Base-by-base conservation (phyloP, 1,140 invertebrate species). In the Stegodyphus mimosarum region DNA sequence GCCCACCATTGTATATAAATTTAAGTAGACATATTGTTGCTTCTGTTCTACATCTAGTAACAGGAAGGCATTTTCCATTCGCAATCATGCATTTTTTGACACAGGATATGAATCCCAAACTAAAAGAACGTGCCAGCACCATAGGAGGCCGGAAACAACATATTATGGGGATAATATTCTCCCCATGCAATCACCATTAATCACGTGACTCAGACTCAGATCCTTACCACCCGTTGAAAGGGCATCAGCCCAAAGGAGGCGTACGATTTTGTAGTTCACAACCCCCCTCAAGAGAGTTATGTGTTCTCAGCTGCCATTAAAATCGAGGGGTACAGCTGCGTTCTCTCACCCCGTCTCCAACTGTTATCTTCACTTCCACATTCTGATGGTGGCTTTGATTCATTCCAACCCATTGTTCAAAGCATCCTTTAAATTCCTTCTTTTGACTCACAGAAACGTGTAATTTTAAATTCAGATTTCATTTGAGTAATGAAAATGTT, bases 141-240 rank as follows among this genome's bases (percentile, higher is more conserved):
- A 33, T 33, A 33, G 18, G 52, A n/a, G 18, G n/a, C 73, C 73
- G 73, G 73, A 75, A 75, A 48, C 52, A 75, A 51, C 73, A 51
- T 63, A 75, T 75, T 75, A 75, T 49, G 52, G 52, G 18, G 49
- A 55, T 55, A 75, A 75, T 75, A 75, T 75, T 52, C 73, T 63
- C 53, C 49, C 52, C 63, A 17, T 55, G 73, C 73, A 75, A 75
- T 75, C 73, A 75, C 73, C 55, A 75, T 75, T 75, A n/a, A 75
- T 75, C 73, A 63, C 15, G 73, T 75, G 73, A 75, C 52, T 75
- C 73, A 75, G 73, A 63, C 55, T 75, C 17, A 51, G 50, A 51
- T 49, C 49, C 52, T 49, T 49, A n/a, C 50, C 70, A 15, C 49
- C 49, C 33, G 67, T 9, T 69, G 33, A 33, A 48, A 51, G 49